Conservation (phyloP, 2,113 vertebrate genomes). For the Ailuropoda melanoleuca region DNA sequence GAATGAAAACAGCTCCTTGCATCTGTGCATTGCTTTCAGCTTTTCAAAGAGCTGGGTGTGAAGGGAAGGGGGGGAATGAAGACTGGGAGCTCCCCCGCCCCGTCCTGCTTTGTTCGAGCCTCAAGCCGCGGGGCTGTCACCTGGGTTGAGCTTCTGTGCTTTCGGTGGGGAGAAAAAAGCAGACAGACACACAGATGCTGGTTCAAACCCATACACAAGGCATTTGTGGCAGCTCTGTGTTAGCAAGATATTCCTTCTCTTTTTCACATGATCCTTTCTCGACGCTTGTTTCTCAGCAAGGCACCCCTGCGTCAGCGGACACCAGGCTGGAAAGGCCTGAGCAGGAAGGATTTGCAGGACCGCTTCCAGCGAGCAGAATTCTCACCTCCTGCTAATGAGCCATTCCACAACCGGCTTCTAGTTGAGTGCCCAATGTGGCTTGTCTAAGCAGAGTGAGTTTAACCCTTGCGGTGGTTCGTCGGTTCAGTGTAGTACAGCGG, state of each 20-base stretch:
- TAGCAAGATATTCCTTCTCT: neutral
- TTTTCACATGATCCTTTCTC: neutral
- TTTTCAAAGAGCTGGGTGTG: constrained; percentile 10
- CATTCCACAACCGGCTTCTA: constrained; percentile 41
- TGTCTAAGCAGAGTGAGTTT: neutral
- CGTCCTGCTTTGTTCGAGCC: neutral
- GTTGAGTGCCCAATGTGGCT: constrained; percentile 18
- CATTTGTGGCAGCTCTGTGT: neutral
- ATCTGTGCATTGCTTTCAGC: constrained; percentile 5
- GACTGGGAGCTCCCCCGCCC: neutral
- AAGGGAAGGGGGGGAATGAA: neutral
- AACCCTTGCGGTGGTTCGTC: neutral
- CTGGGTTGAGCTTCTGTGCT: neutral
- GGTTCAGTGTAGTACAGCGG: neutral
- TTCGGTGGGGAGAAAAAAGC: neutral
- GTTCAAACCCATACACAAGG: neutral
- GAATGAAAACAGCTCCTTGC: neutral
- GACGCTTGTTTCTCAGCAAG: neutral
- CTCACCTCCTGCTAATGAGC: constrained; percentile 73
- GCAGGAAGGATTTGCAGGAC: constrained; percentile 65
- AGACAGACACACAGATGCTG: neutral
- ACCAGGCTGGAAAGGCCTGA: neutral
- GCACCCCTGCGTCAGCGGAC: neutral
- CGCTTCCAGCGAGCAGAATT: constrained; percentile 67
- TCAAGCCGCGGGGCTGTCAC: neutral